Conservation (phyloP, 2,113 vertebrate genomes). For the Dasyprocta punctata region DNA sequence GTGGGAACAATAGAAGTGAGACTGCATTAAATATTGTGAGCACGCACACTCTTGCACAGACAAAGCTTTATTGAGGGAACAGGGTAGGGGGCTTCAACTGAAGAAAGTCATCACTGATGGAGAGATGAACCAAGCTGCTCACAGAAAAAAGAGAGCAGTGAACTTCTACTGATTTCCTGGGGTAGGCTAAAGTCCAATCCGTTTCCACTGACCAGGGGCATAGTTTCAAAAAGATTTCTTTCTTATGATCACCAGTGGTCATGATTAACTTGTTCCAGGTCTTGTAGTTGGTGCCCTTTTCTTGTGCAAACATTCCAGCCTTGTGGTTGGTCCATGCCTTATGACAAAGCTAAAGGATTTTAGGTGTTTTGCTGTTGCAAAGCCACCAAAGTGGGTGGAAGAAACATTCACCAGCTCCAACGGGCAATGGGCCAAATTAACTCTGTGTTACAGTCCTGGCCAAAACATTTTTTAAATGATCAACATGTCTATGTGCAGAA, state of each 20-base stretch:
- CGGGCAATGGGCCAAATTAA: background rate
- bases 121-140: background rate
- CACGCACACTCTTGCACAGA: background rate
- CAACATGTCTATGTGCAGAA: background rate
- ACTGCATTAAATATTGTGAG: background rate
- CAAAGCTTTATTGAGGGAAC: background rate
- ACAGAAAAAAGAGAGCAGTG: background rate
- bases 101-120: background rate
- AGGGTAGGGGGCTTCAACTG: background rate
- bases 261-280: background rate
- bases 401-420: background rate
- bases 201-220: background rate
- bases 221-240: background rate
- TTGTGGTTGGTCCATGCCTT: background rate
- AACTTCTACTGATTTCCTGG: background rate
- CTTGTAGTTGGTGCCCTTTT: background rate
- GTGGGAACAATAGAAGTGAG: background rate
- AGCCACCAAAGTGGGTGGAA: background rate
- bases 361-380: background rate
- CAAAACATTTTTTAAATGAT: background rate
- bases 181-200: background rate
- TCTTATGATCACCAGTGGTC: background rate
- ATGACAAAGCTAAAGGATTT: background rate
- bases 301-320: background rate
- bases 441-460: background rate